These are phyloP conservation scores for Caenorhabditis uteleia DNA, from an alignment of 2,888 invertebrate genomes.

Conservation along the genomic window DNA sequence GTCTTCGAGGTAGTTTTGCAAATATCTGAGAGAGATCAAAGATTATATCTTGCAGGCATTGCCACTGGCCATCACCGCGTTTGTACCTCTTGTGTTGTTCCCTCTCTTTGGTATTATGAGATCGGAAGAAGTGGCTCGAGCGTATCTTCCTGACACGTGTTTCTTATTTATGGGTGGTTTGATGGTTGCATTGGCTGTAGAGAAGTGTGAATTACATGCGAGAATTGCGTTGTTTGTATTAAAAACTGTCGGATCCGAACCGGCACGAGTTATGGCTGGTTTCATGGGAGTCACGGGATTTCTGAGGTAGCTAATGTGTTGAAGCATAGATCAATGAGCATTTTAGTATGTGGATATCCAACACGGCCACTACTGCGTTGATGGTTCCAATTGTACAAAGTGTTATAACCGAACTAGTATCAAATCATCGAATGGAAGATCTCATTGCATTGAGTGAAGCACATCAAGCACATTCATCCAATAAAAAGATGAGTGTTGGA, in stretches of 20 bases:
- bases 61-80: constrained; percentile 66
- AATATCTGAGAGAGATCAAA: neutral
- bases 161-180: constrained; percentile 69
- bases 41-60: constrained; percentile 36
- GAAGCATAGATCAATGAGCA: neutral
- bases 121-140: constrained; percentile 57
- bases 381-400: constrained; percentile 74
- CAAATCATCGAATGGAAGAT: constrained; percentile 49
- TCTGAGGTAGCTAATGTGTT: constrained; percentile 43
- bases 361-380: constrained; percentile 76
- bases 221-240: constrained; percentile 56
- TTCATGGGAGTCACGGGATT: constrained; percentile 67
- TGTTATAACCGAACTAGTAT: constrained; percentile 56
- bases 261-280: constrained; percentile 65
- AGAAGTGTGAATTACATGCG: constrained; percentile 65
- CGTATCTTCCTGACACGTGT: constrained; percentile 67
- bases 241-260: constrained; percentile 59
- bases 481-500: constrained; percentile 44
- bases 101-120: constrained; percentile 62
- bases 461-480: constrained; percentile 10
- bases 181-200: constrained; percentile 68
- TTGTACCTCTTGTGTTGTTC: constrained; percentile 65
- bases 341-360: constrained; percentile 68
- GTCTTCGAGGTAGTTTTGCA: constrained; percentile 53
- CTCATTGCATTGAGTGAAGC: constrained; percentile 34